Evolutionary conservation across 2,888 invertebrate species (phyloP).

Genomic region (Ganaspis brasiliensis): DNA sequence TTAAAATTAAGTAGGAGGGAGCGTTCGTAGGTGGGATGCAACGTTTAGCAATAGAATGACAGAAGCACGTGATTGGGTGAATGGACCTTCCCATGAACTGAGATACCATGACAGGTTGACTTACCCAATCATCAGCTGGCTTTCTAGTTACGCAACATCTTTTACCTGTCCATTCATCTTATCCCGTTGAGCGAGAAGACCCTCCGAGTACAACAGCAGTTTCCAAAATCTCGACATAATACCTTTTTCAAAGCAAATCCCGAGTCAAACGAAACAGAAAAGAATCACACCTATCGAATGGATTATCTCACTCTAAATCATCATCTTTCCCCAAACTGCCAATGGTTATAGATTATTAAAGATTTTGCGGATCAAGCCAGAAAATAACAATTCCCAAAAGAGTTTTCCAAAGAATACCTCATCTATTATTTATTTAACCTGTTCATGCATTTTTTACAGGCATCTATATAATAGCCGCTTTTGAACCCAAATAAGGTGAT

Average conservation of each 20-base stretch:
- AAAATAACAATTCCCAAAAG: too few relatives aligned
- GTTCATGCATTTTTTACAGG: too few relatives aligned
- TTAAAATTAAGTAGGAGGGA: constrained; percentile 44
- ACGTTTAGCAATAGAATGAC: constrained; percentile 43
- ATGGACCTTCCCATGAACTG: constrained; percentile 41
- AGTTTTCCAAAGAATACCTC: too few relatives aligned
- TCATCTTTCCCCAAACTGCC: too few relatives aligned
- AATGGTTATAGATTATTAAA: too few relatives aligned
- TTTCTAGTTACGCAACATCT: constrained; percentile 19
- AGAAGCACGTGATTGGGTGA: constrained; percentile 45
- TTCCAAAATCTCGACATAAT: background rate
- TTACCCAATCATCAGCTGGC: constrained; percentile 40
- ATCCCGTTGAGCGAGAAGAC: background rate
- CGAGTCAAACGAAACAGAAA: background rate
- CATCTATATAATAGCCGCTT: too few relatives aligned
- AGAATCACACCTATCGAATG: too few relatives aligned
- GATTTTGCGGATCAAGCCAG: too few relatives aligned
- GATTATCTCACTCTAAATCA: too few relatives aligned
- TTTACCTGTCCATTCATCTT: constrained; percentile 10
- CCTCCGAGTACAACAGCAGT: background rate
- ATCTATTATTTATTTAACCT: too few relatives aligned
- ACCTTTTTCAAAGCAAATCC: constrained; percentile 2
- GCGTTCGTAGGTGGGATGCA: constrained; percentile 39
- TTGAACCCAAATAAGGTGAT: too few relatives aligned
- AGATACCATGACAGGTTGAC: constrained; percentile 43